phyloP scores from a whole-genome alignment of 1,140 invertebrate species.

The Aradophagus sp. region DNA sequence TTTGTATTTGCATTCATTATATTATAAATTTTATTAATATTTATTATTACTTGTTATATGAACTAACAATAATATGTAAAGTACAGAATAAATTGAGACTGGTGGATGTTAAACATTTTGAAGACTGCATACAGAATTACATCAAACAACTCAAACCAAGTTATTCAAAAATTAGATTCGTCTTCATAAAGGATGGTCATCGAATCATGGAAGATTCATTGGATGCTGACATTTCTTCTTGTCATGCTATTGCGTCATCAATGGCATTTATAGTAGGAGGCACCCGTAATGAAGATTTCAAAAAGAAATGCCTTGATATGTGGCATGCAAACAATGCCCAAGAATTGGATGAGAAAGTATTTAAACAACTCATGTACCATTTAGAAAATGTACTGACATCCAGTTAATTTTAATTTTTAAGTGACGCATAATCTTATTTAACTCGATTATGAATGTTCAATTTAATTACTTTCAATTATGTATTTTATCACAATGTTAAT shows the following conservation, averaged over 20 bases:
- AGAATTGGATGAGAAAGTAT: conserved; percentile 31
- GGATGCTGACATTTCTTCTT: conserved; percentile 40
- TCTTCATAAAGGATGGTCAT: conserved; percentile 43
- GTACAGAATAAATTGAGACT: conserved; percentile 53
- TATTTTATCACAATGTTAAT: no score
- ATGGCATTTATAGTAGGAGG: conserved; percentile 57
- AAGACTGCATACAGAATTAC: conserved; percentile 27
- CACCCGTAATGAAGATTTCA: conserved; percentile 60
- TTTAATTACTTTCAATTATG: no score
- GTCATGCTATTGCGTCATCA: conserved; percentile 56
- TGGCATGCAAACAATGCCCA: conserved; percentile 40
- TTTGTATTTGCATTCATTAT: conserved; percentile 12
- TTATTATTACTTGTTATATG: background rate
- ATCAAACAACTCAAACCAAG: conserved; percentile 35
- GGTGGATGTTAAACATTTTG: conserved; percentile 42
- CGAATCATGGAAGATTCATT: conserved; percentile 40
- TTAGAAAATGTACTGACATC: conserved; percentile 23
- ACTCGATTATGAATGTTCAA: no score
- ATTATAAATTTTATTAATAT: background rate
- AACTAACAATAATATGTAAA: background rate
- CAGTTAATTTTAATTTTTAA: background rate
- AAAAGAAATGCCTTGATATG: conserved; percentile 52
- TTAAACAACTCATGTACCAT: conserved; percentile 23
- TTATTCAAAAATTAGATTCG: conserved; percentile 57
- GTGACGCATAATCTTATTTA: no score